Evolutionary conservation across 2,888 invertebrate species (phyloP).

Genomic region (Acleris laterana): DNA sequence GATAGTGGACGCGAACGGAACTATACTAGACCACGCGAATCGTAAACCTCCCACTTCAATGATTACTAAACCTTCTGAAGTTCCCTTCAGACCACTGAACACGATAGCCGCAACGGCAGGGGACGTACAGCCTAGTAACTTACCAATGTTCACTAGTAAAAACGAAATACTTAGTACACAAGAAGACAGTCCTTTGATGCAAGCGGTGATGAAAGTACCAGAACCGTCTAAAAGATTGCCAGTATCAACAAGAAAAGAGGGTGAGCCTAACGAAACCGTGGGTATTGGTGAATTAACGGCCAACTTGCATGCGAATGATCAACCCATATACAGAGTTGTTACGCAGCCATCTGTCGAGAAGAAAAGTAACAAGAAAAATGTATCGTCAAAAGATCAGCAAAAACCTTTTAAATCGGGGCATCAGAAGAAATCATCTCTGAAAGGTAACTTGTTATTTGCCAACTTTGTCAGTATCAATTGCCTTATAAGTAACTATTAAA

Average conservation of each 20-base stretch:
- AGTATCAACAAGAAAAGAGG: conserved; percentile 69
- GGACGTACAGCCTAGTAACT: conserved; percentile 67
- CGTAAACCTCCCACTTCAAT: conserved; percentile 54
- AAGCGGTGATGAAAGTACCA: conserved; percentile 73
- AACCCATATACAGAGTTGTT: conserved; percentile 78
- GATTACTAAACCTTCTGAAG: conserved; percentile 50
- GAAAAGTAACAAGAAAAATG: conserved; percentile 70
- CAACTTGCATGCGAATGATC: conserved; percentile 76
- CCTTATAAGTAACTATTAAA: conserved; percentile 14
- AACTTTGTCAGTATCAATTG: conserved; percentile 10
- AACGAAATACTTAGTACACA: conserved; percentile 71
- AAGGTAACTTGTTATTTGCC: conserved; percentile 58
- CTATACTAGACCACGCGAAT: conserved; percentile 45
- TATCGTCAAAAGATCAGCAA: conserved; percentile 60
- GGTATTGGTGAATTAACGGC: conserved; percentile 75
- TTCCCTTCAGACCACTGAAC: conserved; percentile 54
- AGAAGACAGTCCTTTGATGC: conserved; percentile 75
- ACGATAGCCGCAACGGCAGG: conserved; percentile 51
- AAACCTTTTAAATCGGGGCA: conserved; percentile 72
- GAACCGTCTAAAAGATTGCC: conserved; percentile 67
- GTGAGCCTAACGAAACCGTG: conserved; percentile 71
- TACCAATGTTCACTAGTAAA: conserved; percentile 64
- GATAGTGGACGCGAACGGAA: conserved; percentile 50
- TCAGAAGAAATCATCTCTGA: conserved; percentile 76
- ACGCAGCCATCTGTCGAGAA: conserved; percentile 75